phyloP scores from a whole-genome alignment of 2,797 vertebrate genomes.

The Momotus momota region DNA sequence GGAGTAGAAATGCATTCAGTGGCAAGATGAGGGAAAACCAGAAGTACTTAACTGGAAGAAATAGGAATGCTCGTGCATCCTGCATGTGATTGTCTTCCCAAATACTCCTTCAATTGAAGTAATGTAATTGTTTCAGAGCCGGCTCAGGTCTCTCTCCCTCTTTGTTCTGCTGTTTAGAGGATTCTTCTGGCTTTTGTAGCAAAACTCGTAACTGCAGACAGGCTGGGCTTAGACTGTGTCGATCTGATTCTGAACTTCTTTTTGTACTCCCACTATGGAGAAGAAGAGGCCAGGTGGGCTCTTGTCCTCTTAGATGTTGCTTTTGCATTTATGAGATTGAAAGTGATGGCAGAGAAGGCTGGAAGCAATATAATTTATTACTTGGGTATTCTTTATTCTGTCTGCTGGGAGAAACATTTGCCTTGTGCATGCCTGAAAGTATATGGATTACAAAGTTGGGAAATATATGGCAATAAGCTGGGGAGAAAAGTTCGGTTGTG shows the following conservation, averaged over 20 bases:
- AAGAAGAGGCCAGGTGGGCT: neutral
- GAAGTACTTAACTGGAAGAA: slow-evolving; percentile 54
- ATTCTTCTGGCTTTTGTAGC: neutral
- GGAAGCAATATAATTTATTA: neutral
- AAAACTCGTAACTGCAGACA: neutral
- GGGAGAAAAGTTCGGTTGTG: neutral
- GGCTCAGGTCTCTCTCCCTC: neutral
- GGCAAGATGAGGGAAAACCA: slow-evolving; percentile 55
- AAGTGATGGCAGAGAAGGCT: neutral
- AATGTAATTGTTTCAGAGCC: neutral
- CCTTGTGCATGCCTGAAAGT: neutral
- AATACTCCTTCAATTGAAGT: neutral
- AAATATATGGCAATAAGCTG: neutral
- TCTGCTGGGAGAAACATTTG: neutral
- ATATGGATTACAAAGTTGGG: neutral
- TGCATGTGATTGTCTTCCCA: slow-evolving; percentile 27
- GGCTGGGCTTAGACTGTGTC: neutral
- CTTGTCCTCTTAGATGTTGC: neutral
- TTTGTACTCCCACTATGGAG: neutral
- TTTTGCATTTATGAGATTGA: neutral
- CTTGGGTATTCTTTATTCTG: neutral
- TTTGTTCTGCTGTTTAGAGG: slow-evolving; percentile 13
- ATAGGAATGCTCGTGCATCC: slow-evolving; percentile 27
- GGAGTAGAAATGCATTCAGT: slow-evolving; percentile 48
- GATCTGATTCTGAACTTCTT: neutral